These are phyloP conservation scores for Lutjanus argentimaculatus DNA, from an alignment of 2,797 vertebrate species.

Conservation along the genomic window DNA sequence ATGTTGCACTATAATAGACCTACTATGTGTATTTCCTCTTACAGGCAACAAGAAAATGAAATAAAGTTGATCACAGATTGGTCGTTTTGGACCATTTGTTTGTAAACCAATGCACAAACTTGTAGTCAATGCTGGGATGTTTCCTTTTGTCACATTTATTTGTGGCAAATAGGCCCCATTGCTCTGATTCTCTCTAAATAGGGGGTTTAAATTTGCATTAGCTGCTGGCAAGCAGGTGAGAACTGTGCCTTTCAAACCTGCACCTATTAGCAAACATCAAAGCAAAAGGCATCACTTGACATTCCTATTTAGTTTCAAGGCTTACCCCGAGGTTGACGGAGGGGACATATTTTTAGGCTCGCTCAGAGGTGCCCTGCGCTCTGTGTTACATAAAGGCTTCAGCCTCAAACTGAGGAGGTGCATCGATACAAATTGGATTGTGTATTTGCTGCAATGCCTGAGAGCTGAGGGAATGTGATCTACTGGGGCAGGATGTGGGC, in stretches of 20 bases:
- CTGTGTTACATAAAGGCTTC: conserved; percentile 60
- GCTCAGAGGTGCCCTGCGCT: conserved; percentile 26
- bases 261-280: conserved; percentile 33
- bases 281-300: conserved; percentile 39
- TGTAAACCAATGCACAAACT: conserved; percentile 9
- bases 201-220: not conserved
- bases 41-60: conserved; percentile 14
- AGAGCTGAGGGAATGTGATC: conserved; percentile 34
- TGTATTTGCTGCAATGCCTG: conserved; percentile 40
- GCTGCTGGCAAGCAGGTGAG: not conserved
- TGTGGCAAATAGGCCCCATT: not conserved
- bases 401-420: conserved; percentile 35
- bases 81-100: conserved; percentile 12
- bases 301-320: conserved; percentile 47
- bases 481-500: conserved; percentile 11
- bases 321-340: conserved; percentile 40
- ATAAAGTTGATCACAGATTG: conserved; percentile 38
- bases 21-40: conserved; percentile 1
- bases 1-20: conserved; percentile 12
- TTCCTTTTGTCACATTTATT: not conserved
- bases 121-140: not conserved
- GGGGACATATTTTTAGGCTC: conserved; percentile 61
- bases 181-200: not conserved
- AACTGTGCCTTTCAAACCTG: conserved; percentile 24
- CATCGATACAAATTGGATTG: conserved; percentile 65